Evolutionary conservation across 2,113 vertebrate species (phyloP), one percentile per base, ranked within the genome.

Genomic region (Setophaga petechia): DNA sequence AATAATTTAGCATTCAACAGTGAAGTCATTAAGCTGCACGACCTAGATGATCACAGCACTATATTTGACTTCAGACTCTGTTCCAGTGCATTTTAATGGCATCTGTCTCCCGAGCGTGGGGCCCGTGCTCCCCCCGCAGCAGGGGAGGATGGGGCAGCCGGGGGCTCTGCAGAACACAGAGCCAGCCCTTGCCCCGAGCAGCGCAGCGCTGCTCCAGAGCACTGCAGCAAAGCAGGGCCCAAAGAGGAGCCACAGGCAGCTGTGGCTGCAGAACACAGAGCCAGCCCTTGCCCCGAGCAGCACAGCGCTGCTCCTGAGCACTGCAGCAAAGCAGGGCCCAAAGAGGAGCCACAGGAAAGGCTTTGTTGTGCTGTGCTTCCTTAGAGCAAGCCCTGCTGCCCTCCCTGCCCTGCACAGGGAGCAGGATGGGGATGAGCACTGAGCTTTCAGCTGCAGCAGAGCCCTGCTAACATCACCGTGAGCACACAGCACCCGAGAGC

Each of bases 391-490:
- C 44, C 2, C 51, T 15, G 9, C 49, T 20, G 1, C 7, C 37
- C 18, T 51, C 31, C 47, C 6, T 20, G 2, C 47, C 37, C 33
- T 21, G 57, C 39, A 2, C 25, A 1, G 44, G 3, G 6, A 20
- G 12, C 4, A 2, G 71, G 46, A 18, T 2, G 22, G 30, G 30
- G 27, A 31, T 4, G 17, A 62, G 62, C 12, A 0, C 1, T 1
- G 3, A 0, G 10, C 25, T 23, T 8, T 5, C 39, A 15, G 67
- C 37, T 28, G 23, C 58, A 33, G 80, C 24, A 6, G 4, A 2
- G 15, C 41, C 41, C 76, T 28, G 63, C 47, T 27, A 33, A 1
- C 30, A 1, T 3, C 30, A 3, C 6, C 10, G n/a, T 2, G 3
- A 25, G 72, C 81, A 17, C 10, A 1, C 27, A 5, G 37, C 11